Conservation (phyloP, 2,888 invertebrate genomes). For the Drosophila tripunctata region DNA sequence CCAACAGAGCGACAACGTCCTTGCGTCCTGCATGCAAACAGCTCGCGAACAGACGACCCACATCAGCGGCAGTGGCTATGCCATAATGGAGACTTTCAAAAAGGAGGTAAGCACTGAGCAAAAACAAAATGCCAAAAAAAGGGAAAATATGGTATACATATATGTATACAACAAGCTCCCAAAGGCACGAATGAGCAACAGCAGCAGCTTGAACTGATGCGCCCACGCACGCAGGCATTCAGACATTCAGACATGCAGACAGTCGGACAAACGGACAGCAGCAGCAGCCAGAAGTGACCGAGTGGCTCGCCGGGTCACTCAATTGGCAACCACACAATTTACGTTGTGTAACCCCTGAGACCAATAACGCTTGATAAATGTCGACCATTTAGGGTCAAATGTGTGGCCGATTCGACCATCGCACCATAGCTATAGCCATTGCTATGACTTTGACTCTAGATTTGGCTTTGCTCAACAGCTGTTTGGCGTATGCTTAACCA, state of each 20-base stretch:
- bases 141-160: neutral
- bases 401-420: conserved; percentile 57
- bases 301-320: conserved; percentile 67
- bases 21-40: conserved; percentile 64
- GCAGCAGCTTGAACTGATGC: conserved; percentile 16
- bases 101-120: conserved; percentile 73
- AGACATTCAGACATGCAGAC: conserved; percentile 17
- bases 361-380: conserved; percentile 82
- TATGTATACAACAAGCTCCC: conserved; percentile 16
- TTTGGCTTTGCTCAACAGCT: conserved; percentile 31
- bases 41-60: conserved; percentile 60
- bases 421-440: conserved; percentile 20
- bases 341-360: conserved; percentile 79
- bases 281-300: conserved; percentile 35
- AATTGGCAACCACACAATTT: conserved; percentile 81
- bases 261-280: conserved; percentile 19
- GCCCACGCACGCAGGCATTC: conserved; percentile 37
- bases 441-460: neutral
- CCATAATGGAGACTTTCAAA: conserved; percentile 82
- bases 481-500: conserved; percentile 43
- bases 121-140: no score
- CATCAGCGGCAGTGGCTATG: conserved; percentile 70
- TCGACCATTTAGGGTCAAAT: conserved; percentile 80
- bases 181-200: conserved; percentile 13
- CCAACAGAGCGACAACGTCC: conserved; percentile 68